phyloP scores from a whole-genome alignment of 2,888 invertebrate species.

The Tetrapedia diversipes region DNA sequence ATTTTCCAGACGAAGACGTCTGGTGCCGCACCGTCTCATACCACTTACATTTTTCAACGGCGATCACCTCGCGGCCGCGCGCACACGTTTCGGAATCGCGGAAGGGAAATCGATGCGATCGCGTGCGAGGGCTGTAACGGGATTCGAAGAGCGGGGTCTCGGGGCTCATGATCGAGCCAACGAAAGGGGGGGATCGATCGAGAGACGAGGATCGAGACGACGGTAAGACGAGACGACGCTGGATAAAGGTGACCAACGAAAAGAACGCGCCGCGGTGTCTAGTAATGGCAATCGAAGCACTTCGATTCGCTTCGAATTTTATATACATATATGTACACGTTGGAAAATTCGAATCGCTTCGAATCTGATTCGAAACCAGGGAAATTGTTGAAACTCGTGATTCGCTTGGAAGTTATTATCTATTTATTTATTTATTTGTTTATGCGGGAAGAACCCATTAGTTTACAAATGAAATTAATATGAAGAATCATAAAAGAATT shows the following conservation, averaged over 20 bases:
- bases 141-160: slow-evolving; percentile 66
- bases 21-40: neutral
- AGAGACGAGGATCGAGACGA: slow-evolving; percentile 46
- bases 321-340: too few relatives aligned
- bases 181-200: slow-evolving; percentile 49
- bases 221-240: slow-evolving; percentile 55
- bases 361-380: too few relatives aligned
- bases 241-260: slow-evolving; percentile 59
- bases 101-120: slow-evolving; percentile 75
- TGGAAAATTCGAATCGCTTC: too few relatives aligned
- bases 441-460: too few relatives aligned
- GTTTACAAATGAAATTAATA: too few relatives aligned
- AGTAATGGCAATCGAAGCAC: too few relatives aligned
- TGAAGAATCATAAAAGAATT: too few relatives aligned
- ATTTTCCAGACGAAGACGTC: neutral
- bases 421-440: too few relatives aligned
- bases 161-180: slow-evolving; percentile 62
- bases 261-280: slow-evolving; percentile 60
- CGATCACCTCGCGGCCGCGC: neutral
- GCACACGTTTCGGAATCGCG: slow-evolving; percentile 61
- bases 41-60: slow-evolving; percentile 6
- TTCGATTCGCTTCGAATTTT: too few relatives aligned
- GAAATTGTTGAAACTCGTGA: too few relatives aligned
- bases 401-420: too few relatives aligned
- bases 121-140: slow-evolving; percentile 75